These are phyloP conservation scores for Reinhardtius hippoglossoides DNA, from an alignment of 2,113 vertebrate species.

Conservation along the genomic window DNA sequence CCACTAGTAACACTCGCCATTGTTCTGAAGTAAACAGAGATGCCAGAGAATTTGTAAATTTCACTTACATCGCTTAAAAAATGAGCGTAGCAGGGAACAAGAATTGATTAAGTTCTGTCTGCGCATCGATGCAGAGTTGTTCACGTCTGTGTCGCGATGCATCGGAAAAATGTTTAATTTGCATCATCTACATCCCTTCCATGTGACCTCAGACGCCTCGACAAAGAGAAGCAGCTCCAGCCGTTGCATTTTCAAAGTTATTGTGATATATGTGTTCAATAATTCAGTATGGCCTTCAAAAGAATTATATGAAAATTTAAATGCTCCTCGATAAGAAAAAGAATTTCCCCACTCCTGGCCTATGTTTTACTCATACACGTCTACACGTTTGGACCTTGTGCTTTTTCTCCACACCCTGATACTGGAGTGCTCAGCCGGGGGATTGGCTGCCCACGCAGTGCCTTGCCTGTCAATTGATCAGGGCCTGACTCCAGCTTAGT, in stretches of 20 bases:
- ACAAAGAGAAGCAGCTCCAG: neutral
- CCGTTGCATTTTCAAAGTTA: neutral
- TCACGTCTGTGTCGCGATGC: no score
- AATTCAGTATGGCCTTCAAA: neutral
- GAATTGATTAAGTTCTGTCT: no score
- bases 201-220: neutral
- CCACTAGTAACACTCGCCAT: no score
- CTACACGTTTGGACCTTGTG: conserved; percentile 28
- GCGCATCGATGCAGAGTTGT: no score
- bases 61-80: no score
- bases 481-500: conserved; percentile 56
- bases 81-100: neutral
- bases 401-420: conserved; percentile 50
- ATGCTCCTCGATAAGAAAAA: neutral
- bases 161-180: neutral
- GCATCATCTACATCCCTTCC: neutral
- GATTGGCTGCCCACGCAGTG: conserved; percentile 48
- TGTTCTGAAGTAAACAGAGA: no score
- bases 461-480: conserved; percentile 68
- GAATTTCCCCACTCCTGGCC: neutral
- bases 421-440: conserved; percentile 29
- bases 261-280: neutral
- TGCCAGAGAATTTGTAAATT: no score
- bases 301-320: neutral
- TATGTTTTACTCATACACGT: conserved; percentile 32